Conservation (phyloP, 64 coral and sea anemone species). For the Montipora efflorescens region DNA sequence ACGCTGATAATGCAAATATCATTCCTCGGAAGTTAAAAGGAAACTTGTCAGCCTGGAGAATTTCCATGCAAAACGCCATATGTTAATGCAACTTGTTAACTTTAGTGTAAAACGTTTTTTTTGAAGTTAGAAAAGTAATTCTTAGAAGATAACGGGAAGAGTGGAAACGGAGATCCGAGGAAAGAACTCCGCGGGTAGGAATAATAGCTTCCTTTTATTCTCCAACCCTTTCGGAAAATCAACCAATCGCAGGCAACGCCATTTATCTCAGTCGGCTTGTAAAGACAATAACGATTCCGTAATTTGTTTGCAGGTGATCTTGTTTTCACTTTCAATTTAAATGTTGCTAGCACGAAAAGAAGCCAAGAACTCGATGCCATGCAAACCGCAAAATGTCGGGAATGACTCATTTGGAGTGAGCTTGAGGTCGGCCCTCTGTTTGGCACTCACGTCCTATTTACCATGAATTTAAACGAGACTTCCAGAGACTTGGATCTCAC, state of each 20-base stretch:
- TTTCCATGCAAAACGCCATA: not conserved
- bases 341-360: not conserved
- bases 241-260: not conserved
- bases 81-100: no score
- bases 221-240: not conserved
- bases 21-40: not conserved
- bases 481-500: not conserved
- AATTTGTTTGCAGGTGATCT: constrained; percentile 55
- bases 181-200: not conserved
- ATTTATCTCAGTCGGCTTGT: not conserved
- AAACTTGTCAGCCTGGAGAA: no score
- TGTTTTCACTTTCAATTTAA: constrained; percentile 1
- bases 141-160: not conserved
- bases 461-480: not conserved
- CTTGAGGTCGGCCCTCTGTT: no score
- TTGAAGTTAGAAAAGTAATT: not conserved
- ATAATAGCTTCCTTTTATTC: not conserved
- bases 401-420: not conserved
- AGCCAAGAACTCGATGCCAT: not conserved
- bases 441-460: not conserved
- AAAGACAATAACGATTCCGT: not conserved
- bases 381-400: not conserved
- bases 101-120: no score
- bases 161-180: not conserved
- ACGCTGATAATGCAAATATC: not conserved